These are phyloP conservation scores for Helostoma temminkii DNA, from an alignment of 2,797 vertebrate species.

Conservation along the genomic window DNA sequence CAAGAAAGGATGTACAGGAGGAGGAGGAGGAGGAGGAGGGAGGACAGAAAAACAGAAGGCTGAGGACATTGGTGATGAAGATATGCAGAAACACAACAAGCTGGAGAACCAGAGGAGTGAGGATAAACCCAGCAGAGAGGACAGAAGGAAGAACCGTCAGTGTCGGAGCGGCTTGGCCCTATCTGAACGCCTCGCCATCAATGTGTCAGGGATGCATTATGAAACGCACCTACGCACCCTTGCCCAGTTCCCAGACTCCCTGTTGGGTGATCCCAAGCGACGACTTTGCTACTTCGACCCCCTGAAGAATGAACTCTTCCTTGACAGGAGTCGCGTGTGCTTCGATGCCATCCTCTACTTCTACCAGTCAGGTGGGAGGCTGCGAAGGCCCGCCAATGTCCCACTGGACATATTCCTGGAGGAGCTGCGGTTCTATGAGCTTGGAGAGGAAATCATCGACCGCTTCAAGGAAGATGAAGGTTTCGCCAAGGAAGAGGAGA, in stretches of 20 bases:
- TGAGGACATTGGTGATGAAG: slow-evolving; percentile 62
- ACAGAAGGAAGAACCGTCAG: slow-evolving; percentile 51
- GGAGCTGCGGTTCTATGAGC: slow-evolving; percentile 93
- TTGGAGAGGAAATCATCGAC: slow-evolving; percentile 88
- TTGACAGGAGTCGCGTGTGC: slow-evolving; percentile 92
- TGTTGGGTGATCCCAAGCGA: slow-evolving; percentile 89
- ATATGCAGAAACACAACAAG: slow-evolving; percentile 70
- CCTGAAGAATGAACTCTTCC: slow-evolving; percentile 90
- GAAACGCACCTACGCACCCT: slow-evolving; percentile 92
- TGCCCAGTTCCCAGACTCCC: slow-evolving; percentile 91
- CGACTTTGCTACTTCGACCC: slow-evolving; percentile 92
- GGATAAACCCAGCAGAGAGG: slow-evolving; percentile 29
- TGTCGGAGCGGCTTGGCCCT: slow-evolving; percentile 75
- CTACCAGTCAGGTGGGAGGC: slow-evolving; percentile 93
- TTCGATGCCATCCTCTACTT: slow-evolving; percentile 96
- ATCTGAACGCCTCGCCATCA: slow-evolving; percentile 90
- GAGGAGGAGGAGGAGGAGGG: slow-evolving; percentile 30
- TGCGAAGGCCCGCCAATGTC: slow-evolving; percentile 89
- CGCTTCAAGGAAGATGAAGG: slow-evolving; percentile 93
- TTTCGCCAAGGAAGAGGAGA: slow-evolving; percentile 86
- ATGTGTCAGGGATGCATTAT: slow-evolving; percentile 92
- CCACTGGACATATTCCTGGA: slow-evolving; percentile 95
- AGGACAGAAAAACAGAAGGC: slow-evolving; percentile 34
- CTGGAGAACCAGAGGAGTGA: slow-evolving; percentile 70
- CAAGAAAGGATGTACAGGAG: slow-evolving; percentile 33